Base-by-base conservation (phyloP, 2,888 invertebrate species). In the Abscondita cerata region DNA sequence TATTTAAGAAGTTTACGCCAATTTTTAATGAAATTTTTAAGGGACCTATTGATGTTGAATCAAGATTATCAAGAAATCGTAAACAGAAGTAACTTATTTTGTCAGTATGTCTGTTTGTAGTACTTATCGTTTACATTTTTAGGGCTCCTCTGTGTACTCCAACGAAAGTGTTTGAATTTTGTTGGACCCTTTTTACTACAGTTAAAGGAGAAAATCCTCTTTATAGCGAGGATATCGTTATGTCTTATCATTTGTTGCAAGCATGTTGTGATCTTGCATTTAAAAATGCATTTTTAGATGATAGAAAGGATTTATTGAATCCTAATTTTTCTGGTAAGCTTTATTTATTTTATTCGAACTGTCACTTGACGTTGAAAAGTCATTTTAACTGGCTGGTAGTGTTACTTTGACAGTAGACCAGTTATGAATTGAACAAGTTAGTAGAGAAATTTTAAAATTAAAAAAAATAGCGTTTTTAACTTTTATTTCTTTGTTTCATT, bases 261-360 rank as follows among this genome's bases (percentile, higher is more conserved):
- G 93, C 95, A 60, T 93, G 95, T 78, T 86, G 96, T 69, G 98
- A 99, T 83, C 87, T 94, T 76, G 87, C 96, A 55, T 98, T 92
- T 81, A 86, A 87, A 61, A 97, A 97, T 82, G 93, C 93, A 33
- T 84, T 95, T 62, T 83, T 92, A 74, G 88, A 89, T 73, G 88
- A 90, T 74, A 84, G 95, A 66, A 86, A 85, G 73, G 96, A 96
- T 79, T 84, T 98, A 62, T 83, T 98, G n/a, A 96, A 95, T 81
- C 85, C 89, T 19, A 84, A 86, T 48, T 95, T 95, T 79, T 84
- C 87, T 83, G 92, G 92, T 91, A 79, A 81, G 47, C 50, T 25
- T 18, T 34, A n/a, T 36, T 36, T n/a, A n/a, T n/a, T n/a, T n/a
- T n/a, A n/a, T n/a, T n/a, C n/a, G n/a, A n/a, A n/a, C n/a, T n/a